A percentile compares a stretch with the other conserved stretches of the same genome.
Evolutionary conservation across 2,797 vertebrate genomes (phyloP).

Genomic region (Dryobates pubescens): DNA sequence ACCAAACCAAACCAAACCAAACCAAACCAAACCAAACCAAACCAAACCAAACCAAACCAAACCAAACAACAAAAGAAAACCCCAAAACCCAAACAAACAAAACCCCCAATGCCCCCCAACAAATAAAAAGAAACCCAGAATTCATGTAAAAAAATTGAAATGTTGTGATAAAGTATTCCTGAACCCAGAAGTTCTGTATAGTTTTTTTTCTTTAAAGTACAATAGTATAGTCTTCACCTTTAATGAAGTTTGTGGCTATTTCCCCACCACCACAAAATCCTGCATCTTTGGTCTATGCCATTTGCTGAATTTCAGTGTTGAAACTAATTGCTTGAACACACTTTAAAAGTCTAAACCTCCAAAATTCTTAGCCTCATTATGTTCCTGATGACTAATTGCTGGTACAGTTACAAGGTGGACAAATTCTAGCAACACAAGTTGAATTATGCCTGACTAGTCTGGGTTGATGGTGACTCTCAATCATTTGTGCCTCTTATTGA

Average conservation of each 20-base stretch:
- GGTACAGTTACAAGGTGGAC: neutral
- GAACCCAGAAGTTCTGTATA: neutral
- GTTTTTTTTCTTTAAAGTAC: neutral
- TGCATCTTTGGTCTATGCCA: accelerated
- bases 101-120: too few species aligned
- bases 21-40: too few species aligned
- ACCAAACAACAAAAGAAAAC: too few species aligned
- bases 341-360: neutral
- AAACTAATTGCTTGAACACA: neutral
- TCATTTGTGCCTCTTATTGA: neutral
- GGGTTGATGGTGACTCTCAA: neutral
- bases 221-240: neutral
- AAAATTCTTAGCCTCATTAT: neutral
- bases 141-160: neutral
- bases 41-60: too few species aligned
- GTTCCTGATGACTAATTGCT: neutral
- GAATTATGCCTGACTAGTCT: neutral
- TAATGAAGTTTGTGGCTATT: neutral
- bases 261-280: neutral
- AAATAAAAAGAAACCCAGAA: neutral
- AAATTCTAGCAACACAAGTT: neutral
- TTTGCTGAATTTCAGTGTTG: neutral
- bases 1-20: too few species aligned
- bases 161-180: neutral
- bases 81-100: too few species aligned